Evolutionary conservation across 2,888 invertebrate genomes (phyloP), one percentile per base, ranked within the genome.

Genomic region (Torymus tubicola): DNA sequence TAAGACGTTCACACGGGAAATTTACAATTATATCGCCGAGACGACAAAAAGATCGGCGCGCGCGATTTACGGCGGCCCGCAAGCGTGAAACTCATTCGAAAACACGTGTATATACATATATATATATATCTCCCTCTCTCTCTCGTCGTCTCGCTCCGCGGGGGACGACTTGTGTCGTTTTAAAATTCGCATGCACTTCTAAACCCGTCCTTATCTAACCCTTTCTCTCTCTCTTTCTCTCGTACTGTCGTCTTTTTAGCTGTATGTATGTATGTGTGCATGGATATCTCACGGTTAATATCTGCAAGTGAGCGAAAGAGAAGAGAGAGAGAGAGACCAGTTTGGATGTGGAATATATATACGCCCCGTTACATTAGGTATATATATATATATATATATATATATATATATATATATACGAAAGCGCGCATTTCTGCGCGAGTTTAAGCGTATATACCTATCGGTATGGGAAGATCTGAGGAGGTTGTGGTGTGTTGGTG

Each of bases 21-120:
- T 73, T 73, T 73, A 73, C 64, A 73, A 65, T 73, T 73, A 73
- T 57, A 42, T 55, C 18, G 72, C 16, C 8, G 72, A 8, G 8
- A 52, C 55, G 31, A 64, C 31, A 73, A 69, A 73, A 74, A 65
- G 67, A 67, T 67, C 24, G 52, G 12, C 21, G 18, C 13, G 61
- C 13, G 61, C 60, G 55, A 76, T 76, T 76, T 76, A 76, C 52
- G 3, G 50, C 18, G 50, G 21, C 60, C 71, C 16, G 24, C 42
- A 4, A 24, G 61, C 55, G 24, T 8, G 42, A 42, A 42, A 42
- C 42, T 42, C 42, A 55, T 73, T 73, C 64, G 55, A 55, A 73
- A 73, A 64, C 42, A 73, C 64, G 55, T 64, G 64, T 73, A 73
- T 42, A 42, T 42, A 42, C 21, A 21, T 21, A 21, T 21, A 21